A percentile compares a stretch with the other conserved stretches of the same genome.
Conservation (phyloP, 2,113 vertebrate species). For the Indri indri region DNA sequence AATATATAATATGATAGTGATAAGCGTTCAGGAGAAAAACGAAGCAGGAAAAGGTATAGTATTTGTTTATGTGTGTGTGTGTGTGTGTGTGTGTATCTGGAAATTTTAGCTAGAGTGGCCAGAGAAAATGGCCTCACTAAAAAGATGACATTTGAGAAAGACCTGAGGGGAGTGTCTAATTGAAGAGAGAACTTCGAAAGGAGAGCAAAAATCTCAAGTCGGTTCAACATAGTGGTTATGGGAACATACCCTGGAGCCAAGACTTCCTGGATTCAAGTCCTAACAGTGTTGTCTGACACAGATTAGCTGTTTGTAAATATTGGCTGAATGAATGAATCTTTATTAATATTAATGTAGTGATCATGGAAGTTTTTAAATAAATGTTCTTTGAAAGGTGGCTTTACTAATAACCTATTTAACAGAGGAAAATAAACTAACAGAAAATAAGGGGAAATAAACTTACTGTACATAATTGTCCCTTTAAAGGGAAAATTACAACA, state of each 20-base stretch:
- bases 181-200: constrained; percentile 16
- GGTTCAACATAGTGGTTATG: not conserved
- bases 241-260: not conserved
- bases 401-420: too few species aligned
- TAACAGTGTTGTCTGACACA: not conserved
- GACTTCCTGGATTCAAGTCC: not conserved
- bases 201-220: not conserved
- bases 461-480: too few species aligned
- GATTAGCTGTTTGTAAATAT: constrained; percentile 18
- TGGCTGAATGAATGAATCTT: not conserved
- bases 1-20: not conserved
- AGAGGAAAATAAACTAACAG: too few species aligned
- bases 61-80: not conserved
- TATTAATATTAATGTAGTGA: not conserved
- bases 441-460: too few species aligned
- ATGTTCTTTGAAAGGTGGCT: not conserved
- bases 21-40: constrained; percentile 4
- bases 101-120: not conserved
- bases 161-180: not conserved
- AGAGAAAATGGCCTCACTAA: not conserved
- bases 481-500: too few species aligned
- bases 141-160: constrained; percentile 15
- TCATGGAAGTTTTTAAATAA: not conserved
- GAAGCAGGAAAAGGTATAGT: not conserved
- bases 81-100: not conserved